These are phyloP conservation scores for Dryobates pubescens DNA, from an alignment of 2,797 vertebrate genomes.

Conservation along the genomic window DNA sequence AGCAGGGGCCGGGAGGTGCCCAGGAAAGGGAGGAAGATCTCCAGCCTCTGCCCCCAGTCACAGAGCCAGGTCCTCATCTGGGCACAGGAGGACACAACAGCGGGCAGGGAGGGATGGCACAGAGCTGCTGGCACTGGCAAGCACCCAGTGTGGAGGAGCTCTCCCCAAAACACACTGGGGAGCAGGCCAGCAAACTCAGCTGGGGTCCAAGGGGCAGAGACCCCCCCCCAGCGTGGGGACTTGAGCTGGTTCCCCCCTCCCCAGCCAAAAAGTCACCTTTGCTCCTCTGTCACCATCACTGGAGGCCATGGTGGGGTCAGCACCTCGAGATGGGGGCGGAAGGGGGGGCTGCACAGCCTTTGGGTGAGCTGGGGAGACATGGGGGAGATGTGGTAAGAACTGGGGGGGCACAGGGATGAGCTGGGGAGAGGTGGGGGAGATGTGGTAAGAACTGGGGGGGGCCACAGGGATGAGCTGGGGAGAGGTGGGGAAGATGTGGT, in stretches of 20 bases:
- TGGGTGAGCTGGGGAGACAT: not conserved
- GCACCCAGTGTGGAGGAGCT: accelerated
- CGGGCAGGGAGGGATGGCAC: not conserved
- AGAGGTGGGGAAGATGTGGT: too few relatives aligned
- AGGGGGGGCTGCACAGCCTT: not conserved
- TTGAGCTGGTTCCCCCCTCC: not conserved
- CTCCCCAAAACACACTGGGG: accelerated
- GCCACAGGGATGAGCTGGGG: too few relatives aligned
- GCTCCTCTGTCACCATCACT: not conserved
- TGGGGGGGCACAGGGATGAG: too few relatives aligned
- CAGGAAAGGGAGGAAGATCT: slow-evolving; percentile 78
- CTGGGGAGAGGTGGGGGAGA: too few relatives aligned
- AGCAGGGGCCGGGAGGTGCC: slow-evolving; percentile 81
- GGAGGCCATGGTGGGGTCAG: not conserved
- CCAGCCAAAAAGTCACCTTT: not conserved
- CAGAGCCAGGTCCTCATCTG: slow-evolving; percentile 45
- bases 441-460: too few relatives aligned
- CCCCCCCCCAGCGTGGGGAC: too few relatives aligned
- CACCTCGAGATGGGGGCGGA: too few relatives aligned
- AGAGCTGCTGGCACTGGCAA: not conserved
- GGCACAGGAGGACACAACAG: not conserved
- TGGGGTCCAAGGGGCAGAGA: too few relatives aligned
- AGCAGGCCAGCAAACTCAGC: not conserved
- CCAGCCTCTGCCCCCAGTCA: slow-evolving; percentile 71
- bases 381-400: too few relatives aligned